Percentiles rank a stretch among this genome's conserved stretches.
Evolutionary conservation across 2,113 vertebrate genomes (phyloP).

Genomic region (Bolborhynchus lineola): DNA sequence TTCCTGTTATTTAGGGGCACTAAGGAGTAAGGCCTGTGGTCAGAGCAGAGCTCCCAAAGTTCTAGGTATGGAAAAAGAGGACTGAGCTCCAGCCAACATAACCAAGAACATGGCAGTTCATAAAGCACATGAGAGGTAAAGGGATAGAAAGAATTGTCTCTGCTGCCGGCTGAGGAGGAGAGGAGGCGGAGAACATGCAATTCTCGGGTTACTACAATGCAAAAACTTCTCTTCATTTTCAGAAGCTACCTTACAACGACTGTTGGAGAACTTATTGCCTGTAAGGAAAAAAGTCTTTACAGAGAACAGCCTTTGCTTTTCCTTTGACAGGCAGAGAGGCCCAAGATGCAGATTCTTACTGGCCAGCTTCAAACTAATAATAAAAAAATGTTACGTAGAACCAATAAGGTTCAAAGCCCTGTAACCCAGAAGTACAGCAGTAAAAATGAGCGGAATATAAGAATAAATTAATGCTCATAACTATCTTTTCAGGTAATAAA

Average conservation of each 20-base stretch:
- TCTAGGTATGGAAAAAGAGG: neutral
- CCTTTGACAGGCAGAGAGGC: neutral
- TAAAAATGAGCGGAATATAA: neutral
- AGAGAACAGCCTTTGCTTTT: neutral
- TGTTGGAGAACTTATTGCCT: neutral
- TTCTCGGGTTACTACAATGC: neutral
- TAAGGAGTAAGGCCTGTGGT: neutral
- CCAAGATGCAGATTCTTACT: neutral
- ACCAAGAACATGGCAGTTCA: neutral
- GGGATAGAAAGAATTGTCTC: neutral
- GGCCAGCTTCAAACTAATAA: neutral
- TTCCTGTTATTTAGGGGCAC: neutral
- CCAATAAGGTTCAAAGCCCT: neutral
- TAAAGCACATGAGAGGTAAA: neutral
- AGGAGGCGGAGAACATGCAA: fast-evolving
- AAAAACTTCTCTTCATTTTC: neutral
- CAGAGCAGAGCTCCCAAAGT: neutral
- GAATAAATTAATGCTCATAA: neutral
- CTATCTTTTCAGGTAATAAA: neutral
- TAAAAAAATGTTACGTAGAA: neutral
- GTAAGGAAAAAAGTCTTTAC: neutral
- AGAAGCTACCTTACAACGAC: neutral
- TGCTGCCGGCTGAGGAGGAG: neutral
- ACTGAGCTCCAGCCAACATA: neutral
- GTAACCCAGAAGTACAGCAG: neutral